Conservation (phyloP, 1,140 invertebrate genomes). For the Lepidurus apus region DNA sequence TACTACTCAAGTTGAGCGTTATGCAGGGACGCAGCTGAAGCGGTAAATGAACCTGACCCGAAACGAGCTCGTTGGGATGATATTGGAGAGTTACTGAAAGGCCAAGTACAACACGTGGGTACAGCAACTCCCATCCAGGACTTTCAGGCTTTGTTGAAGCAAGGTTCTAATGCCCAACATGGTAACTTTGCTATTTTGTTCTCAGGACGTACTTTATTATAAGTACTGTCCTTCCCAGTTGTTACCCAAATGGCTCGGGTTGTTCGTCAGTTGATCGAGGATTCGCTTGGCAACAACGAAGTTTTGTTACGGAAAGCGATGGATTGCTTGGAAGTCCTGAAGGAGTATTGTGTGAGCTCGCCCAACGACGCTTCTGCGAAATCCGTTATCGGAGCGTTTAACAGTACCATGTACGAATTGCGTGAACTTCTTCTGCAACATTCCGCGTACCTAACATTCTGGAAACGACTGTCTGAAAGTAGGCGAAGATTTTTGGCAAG, state of each 20-base stretch:
- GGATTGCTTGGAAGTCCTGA: not conserved
- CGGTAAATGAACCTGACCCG: not conserved
- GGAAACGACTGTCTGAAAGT: constrained; percentile 13
- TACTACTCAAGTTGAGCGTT: not conserved
- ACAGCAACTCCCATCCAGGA: constrained; percentile 1
- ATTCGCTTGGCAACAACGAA: not conserved
- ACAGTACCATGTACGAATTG: not conserved
- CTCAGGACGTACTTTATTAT: not conserved
- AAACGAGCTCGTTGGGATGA: not conserved
- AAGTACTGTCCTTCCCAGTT: not conserved
- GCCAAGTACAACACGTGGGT: not conserved
- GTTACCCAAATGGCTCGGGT: not conserved
- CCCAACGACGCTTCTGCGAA: not conserved
- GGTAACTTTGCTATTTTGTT: not conserved
- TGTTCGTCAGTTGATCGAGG: not conserved
- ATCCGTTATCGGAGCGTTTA: not conserved
- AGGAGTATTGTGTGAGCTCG: not conserved
- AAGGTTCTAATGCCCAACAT: not conserved
- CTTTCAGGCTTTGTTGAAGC: not conserved
- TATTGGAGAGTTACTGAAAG: not conserved
- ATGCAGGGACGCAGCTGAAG: not conserved
- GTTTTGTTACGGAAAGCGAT: not conserved
- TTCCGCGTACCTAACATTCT: not conserved
- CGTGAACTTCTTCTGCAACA: constrained; percentile 1
- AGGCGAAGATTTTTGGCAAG: not conserved